Conservation (phyloP, 1,140 invertebrate genomes). For the Chironomus tepperi region DNA sequence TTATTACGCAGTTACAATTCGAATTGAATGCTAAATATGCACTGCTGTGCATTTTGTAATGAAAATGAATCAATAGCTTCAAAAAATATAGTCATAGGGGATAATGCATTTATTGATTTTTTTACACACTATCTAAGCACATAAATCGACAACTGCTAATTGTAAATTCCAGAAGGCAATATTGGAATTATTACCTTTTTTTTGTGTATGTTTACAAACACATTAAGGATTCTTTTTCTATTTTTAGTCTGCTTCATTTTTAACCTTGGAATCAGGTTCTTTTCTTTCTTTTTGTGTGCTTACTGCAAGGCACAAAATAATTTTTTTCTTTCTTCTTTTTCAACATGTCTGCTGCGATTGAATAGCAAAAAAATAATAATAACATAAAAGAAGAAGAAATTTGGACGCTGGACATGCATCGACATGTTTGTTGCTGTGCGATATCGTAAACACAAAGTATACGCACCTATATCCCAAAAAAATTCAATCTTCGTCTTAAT, state of each 20-base stretch:
- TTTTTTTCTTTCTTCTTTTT: background rate
- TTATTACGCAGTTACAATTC: background rate
- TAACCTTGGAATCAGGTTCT: slow-evolving; percentile 12
- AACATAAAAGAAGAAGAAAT: background rate
- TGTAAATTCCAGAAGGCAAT: slow-evolving; percentile 10
- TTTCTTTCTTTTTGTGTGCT: background rate
- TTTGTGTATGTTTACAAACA: background rate
- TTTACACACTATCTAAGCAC: background rate
- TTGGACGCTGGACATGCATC: slow-evolving; percentile 9
- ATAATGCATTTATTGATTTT: background rate
- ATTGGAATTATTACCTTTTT: background rate
- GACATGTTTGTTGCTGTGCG: background rate
- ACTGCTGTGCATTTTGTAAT: background rate
- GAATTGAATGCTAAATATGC: background rate
- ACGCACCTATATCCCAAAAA: background rate
- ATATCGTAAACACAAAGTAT: background rate
- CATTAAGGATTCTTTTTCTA: slow-evolving; percentile 1
- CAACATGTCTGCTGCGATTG: no score
- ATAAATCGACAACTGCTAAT: background rate
- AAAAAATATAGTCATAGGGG: no score
- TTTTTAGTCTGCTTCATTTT: slow-evolving; percentile 13
- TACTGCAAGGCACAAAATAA: background rate
- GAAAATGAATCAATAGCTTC: no score
- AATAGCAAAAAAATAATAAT: background rate
- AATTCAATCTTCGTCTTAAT: background rate